Evolutionary conservation across 2,888 invertebrate species (phyloP), one percentile per base, ranked within the genome.

Genomic region (Selenia dentaria): DNA sequence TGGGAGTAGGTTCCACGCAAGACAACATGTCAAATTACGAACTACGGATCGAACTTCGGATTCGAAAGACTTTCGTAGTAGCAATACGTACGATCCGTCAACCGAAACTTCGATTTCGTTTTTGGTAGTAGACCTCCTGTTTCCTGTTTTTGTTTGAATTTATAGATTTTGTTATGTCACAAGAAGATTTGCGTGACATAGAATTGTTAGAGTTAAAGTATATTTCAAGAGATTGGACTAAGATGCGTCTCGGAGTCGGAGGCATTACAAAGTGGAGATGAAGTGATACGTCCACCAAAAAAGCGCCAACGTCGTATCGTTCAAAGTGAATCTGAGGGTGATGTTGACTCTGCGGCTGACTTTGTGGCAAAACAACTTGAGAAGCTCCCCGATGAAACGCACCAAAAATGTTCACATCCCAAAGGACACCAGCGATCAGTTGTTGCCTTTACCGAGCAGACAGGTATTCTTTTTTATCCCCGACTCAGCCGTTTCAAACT

Each of bases 121-220:
- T n/a, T n/a, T n/a, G n/a, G n/a, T n/a, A n/a, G n/a, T n/a, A n/a
- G n/a, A n/a, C n/a, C n/a, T n/a, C n/a, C n/a, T n/a, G n/a, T n/a
- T n/a, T n/a, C n/a, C n/a, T n/a, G n/a, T n/a, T n/a, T n/a, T n/a
- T 36, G 26, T n/a, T 16, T 25, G 26, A 26, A 14, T 36, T 27
- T 36, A 14, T 35, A 8, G 14, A 31, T 24, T 38, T 37, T 8
- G 38, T 31, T 43, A 29, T 51, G 14, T 33, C 45, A 12, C 38
- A 38, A 26, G 41, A 39, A 38, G 44, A 43, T 29, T 42, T 42
- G 16, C 37, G 25, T 29, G 32, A 42, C 22, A 46, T 45, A 18
- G 42, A 46, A 16, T 35, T 35, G 20, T 32, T 44, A n/a, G 14
- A 45, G 46, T 42, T 31, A 39, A n/a, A 46, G 42, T 44, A 41